Base-by-base conservation (phyloP, 1,140 invertebrate genomes). In the Metaphire vulgaris region DNA sequence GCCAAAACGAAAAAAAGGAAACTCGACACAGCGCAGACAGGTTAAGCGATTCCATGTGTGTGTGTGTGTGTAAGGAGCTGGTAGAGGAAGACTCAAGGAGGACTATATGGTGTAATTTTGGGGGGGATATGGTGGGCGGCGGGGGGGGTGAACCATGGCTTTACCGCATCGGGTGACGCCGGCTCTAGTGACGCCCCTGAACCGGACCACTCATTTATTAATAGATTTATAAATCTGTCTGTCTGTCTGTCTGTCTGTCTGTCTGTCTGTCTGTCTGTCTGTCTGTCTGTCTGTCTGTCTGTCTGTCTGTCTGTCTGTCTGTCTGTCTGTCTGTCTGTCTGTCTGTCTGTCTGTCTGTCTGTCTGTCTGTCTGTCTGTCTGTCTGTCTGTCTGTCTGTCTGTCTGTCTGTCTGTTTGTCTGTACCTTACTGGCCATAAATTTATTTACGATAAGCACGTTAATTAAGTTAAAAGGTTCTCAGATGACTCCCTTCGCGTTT, bases 301-400 rank as follows among this genome's bases (percentile, higher is more conserved):
- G 34, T 74, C 33, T 69, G 34, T 74, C 69, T 78, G 15, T 74
- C 34, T 69, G 29, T 74, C 68, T 75, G 65, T 82, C 33, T 74
- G 65, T 79, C 76, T 80, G 75, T 76, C 74, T 77, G 74, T 80
- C 77, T 81, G 69, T 81, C 69, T 78, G 71, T 76, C 80, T 79
- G 71, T 80, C 69, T 73, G 56, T 79, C 79, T 80, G 72, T 80
- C 75, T 77, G 65, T 80, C 77, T 74, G 70, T 79, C 77, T 79
- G 70, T 79, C 75, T 77, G 70, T 80, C 77, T 77, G 56, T 77
- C 75, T 79, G 70, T 77, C 75, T 79, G 70, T 79, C 72, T 79
- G 75, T 80, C 77, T 77, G 74, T 80, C 77, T 74, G 70, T 79
- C 71, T 79, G 72, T 80, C 72, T 77, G 34, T 79, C 77, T 77